A percentile compares a stretch with the other conserved stretches of the same genome.
Conservation (phyloP, 2,113 vertebrate species). For the Bungarus multicinctus region DNA sequence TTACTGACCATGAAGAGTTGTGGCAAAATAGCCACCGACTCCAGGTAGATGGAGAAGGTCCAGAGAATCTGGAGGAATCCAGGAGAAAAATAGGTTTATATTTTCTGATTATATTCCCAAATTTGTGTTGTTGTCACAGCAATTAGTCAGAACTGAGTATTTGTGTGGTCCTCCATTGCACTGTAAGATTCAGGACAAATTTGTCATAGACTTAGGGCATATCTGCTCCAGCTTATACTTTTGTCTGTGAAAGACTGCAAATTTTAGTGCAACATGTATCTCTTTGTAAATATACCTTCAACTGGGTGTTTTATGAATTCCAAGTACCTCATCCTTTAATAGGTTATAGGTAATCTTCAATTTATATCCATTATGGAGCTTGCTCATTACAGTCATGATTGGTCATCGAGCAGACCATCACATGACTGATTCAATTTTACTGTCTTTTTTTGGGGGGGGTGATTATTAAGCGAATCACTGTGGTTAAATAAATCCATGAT, state of each 20-base stretch:
- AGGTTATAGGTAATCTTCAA: not conserved
- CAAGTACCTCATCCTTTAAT: not conserved
- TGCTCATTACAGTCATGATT: not conserved
- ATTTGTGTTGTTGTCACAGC: not conserved
- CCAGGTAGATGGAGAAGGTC: slow-evolving; percentile 74
- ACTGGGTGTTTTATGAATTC: not conserved
- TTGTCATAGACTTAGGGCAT: not conserved
- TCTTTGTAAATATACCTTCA: not conserved
- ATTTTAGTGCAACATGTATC: not conserved
- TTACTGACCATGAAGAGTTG: slow-evolving; percentile 75
- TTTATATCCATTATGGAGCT: not conserved
- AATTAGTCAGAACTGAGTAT: not conserved
- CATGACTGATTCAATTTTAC: not conserved
- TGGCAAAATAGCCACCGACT: slow-evolving; percentile 69
- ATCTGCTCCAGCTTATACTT: not conserved
- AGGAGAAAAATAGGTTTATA: not conserved
- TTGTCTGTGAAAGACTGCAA: not conserved
- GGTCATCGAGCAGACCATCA: not conserved
- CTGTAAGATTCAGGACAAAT: not conserved
- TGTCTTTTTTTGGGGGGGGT: not conserved
- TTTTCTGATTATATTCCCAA: not conserved
- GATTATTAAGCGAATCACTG: not conserved
- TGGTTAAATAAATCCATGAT: not conserved
- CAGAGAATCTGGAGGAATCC: slow-evolving; percentile 63
- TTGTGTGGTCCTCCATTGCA: not conserved